phyloP scores from a whole-genome alignment of 2,888 invertebrate species.

The Drosophila neonasuta region DNA sequence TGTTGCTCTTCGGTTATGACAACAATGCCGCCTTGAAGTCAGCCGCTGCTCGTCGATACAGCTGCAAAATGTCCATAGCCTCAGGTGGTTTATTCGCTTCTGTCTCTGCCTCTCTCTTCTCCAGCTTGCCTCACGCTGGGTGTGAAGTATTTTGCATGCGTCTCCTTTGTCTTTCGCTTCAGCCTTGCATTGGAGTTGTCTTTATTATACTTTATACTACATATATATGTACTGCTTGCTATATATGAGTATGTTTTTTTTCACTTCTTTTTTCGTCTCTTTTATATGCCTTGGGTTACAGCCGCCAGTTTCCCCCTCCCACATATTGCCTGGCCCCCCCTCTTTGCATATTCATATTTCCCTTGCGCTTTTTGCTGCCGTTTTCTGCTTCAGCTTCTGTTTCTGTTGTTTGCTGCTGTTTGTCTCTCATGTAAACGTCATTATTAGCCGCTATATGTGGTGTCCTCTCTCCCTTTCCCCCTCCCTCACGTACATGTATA shows the following conservation, averaged over 20 bases:
- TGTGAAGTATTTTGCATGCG: slow-evolving; percentile 53
- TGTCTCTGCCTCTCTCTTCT: background rate
- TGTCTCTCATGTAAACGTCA: slow-evolving; percentile 69
- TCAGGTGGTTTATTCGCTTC: slow-evolving; percentile 58
- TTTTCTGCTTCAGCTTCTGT: slow-evolving; percentile 42
- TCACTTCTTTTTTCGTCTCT: background rate
- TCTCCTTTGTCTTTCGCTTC: slow-evolving; percentile 49
- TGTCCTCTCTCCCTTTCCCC: background rate
- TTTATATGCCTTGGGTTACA: slow-evolving; percentile 10
- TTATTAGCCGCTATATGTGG: slow-evolving; percentile 58
- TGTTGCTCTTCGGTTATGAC: slow-evolving; percentile 34
- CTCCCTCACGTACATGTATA: background rate
- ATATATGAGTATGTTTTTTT: background rate
- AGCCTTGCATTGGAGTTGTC: slow-evolving; percentile 45
- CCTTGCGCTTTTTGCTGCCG: slow-evolving; percentile 54
- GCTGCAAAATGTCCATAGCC: slow-evolving; percentile 52
- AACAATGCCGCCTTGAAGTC: slow-evolving; percentile 63
- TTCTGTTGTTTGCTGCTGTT: slow-evolving; percentile 9
- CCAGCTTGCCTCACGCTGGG: slow-evolving; percentile 8
- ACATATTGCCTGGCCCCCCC: background rate
- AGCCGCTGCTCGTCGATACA: slow-evolving; percentile 37
- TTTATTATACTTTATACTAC: slow-evolving; percentile 13
- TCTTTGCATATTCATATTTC: slow-evolving; percentile 71
- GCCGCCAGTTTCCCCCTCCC: background rate
- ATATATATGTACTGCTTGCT: background rate